A percentile compares a stretch with the other conserved stretches of the same genome.
Conservation (phyloP, 1,140 invertebrate genomes). For the Aphelinus certus region DNA sequence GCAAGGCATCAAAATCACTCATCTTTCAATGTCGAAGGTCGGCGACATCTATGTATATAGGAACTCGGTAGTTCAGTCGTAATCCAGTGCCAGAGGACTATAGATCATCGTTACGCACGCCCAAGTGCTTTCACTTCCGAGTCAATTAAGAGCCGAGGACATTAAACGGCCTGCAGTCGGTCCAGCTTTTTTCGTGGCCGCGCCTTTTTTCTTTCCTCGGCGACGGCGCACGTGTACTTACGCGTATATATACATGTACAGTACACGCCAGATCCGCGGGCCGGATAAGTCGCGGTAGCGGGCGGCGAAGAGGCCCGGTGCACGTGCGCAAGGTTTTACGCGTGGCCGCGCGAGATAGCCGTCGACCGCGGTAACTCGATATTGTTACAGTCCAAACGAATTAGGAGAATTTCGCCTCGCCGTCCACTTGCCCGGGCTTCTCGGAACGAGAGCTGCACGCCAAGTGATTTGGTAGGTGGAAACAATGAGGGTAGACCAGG, state of each 20-base stretch:
- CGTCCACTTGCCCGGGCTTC: neutral
- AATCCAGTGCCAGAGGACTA: too few species aligned
- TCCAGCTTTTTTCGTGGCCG: too few species aligned
- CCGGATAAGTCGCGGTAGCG: conserved; percentile 60
- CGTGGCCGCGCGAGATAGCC: conserved; percentile 46
- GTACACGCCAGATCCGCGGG: conserved; percentile 50
- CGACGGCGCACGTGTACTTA: too few species aligned
- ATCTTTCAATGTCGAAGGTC: too few species aligned
- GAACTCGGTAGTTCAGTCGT: too few species aligned
- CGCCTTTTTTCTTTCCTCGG: too few species aligned
- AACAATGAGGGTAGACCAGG: neutral
- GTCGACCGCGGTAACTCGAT: conserved; percentile 62
- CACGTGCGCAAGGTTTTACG: conserved; percentile 54
- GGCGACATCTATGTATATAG: too few species aligned
- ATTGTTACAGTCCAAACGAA: conserved; percentile 65
- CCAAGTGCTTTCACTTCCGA: too few species aligned
- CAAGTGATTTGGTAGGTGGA: conserved; percentile 2
- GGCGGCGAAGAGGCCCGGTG: conserved; percentile 40
- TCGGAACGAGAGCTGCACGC: neutral
- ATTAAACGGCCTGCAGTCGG: too few species aligned
- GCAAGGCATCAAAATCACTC: too few species aligned
- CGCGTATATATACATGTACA: neutral
- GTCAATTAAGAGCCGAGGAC: too few species aligned
- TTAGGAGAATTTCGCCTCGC: conserved; percentile 56
- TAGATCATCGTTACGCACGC: too few species aligned